Evolutionary conservation across 1,140 invertebrate genomes (phyloP), one percentile per base, ranked within the genome.

Genomic region (Hypothenemus hampei): DNA sequence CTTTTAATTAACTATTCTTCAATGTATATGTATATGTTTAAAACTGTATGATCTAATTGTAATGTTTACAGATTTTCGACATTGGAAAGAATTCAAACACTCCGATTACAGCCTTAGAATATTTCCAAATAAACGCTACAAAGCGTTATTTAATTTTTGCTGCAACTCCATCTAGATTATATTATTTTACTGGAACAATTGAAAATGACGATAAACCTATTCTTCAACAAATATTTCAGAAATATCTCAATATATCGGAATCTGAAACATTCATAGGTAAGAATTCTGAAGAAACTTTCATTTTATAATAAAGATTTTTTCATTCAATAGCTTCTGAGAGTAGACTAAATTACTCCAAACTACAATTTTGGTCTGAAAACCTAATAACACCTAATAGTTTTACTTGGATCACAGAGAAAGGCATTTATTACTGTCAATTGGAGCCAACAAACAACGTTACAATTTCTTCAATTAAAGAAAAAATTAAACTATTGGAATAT

Each of bases 91-190:
- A 80, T 0, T 74, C 75, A 35, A 79, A 85, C 37, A 85, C 82
- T 40, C 82, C 89, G 1, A 89, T 97, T 24, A 93, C 87, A 35
- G 90, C 89, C 0, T 75, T 97, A 35, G 86, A 92, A 67, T 90
- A 92, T 69, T 83, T 89, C 64, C 81, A 83, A 66, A 72, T 88
- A 26, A 77, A 82, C 4, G 80, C 81, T 58, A 77, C 80, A 1
- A 81, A 84, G 45, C 85, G 79, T 63, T 89, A 85, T 65, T 79
- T 89, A 41, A 84, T 97, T 29, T 82, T 96, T 54, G 87, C 86
- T 0, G 87, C 91, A 0, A 95, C 92, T 16, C 78, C 86, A 1
- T 85, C 83, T 45, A 78, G 85, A 49, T 75, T 96, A 35, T 94
- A 93, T 74, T 87, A 90, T 68, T 96, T 94, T 68, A 80, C 87